Evolutionary conservation across 2,888 invertebrate species (phyloP).

Genomic region (Serrognathus titanus): DNA sequence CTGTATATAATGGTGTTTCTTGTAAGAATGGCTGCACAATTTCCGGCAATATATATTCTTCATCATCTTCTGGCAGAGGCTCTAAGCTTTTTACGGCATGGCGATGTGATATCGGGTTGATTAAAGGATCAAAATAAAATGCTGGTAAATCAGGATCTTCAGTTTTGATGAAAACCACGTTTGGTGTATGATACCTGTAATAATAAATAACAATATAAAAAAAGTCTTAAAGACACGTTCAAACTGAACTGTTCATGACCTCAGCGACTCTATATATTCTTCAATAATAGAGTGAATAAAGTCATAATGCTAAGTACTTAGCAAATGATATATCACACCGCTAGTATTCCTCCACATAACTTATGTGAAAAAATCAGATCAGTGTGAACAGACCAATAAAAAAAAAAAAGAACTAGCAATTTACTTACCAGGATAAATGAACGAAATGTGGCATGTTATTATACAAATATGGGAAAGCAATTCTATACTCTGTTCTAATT

Average conservation of each 20-base stretch:
- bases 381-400: conserved; percentile 35
- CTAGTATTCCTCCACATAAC: conserved; percentile 51
- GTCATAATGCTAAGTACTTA: conserved; percentile 39
- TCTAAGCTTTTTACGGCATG: conserved; percentile 80
- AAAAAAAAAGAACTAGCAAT: neutral
- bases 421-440: conserved; percentile 91
- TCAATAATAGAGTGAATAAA: conserved; percentile 55
- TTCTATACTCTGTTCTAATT: conserved; percentile 97
- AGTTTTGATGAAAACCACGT: conserved; percentile 99
- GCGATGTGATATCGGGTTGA: conserved; percentile 97
- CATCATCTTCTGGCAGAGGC: conserved; percentile 88
- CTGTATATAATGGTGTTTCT: conserved; percentile 94
- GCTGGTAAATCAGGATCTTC: conserved; percentile 99
- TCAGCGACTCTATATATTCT: conserved; percentile 55
- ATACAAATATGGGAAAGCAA: conserved; percentile 98
- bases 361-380: conserved; percentile 45
- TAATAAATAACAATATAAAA: conserved; percentile 6
- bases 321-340: conserved; percentile 52
- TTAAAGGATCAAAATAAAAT: conserved; percentile 98
- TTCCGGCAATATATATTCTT: conserved; percentile 89
- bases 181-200: conserved; percentile 95
- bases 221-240: neutral
- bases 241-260: conserved; percentile 50
- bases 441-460: conserved; percentile 99
- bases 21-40: conserved; percentile 89